Percentiles rank a stretch among this genome's conserved stretches.
phyloP scores from a whole-genome alignment of 2,797 vertebrate genomes.

The Glossophaga mutica region DNA sequence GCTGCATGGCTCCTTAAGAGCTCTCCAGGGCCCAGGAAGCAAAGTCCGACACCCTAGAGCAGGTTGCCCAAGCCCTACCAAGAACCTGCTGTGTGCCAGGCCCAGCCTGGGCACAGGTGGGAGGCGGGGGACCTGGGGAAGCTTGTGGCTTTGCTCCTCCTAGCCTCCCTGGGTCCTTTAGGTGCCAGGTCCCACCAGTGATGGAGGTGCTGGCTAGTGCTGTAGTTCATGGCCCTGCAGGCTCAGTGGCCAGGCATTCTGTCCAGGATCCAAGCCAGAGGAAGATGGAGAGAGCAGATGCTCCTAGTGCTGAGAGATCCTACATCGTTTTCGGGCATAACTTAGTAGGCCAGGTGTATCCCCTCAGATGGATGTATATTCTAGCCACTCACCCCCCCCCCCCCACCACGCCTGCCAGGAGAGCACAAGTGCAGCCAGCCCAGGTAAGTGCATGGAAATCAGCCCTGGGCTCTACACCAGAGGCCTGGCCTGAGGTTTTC shows the following conservation, averaged over 20 bases:
- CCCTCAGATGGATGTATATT: background rate
- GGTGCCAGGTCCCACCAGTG: background rate
- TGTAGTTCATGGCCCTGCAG: background rate
- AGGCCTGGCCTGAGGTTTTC: background rate
- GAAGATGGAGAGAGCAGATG: conserved; percentile 35
- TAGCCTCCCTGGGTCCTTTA: background rate
- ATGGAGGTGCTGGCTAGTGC: background rate
- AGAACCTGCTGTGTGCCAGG: background rate
- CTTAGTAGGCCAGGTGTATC: background rate
- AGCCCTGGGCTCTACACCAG: background rate
- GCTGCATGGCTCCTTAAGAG: background rate
- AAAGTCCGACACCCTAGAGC: background rate
- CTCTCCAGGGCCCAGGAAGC: background rate
- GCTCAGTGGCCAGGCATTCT: background rate
- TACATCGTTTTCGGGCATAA: background rate
- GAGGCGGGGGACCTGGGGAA: background rate
- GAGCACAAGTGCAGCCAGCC: background rate
- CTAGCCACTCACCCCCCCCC: background rate
- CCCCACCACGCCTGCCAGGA: background rate
- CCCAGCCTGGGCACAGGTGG: background rate
- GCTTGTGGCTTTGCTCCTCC: background rate
- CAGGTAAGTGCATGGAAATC: background rate
- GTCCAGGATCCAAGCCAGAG: background rate
- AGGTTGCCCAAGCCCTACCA: background rate
- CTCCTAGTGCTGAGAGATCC: background rate